Conservation (phyloP, 2,797 vertebrate genomes). For the Anolis apletophallus region DNA sequence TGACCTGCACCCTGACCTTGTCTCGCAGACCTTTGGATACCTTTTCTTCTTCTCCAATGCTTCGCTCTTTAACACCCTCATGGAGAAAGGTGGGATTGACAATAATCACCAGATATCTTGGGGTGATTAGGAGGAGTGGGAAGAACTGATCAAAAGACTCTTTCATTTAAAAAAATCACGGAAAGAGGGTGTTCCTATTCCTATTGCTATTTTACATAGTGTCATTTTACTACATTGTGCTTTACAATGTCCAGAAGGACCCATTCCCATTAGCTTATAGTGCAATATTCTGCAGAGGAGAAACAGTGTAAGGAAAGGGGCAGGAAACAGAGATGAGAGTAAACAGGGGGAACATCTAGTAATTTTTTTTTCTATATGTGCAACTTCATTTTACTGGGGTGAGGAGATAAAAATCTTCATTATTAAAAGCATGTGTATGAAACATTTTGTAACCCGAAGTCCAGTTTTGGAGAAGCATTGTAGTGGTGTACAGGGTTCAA, state of each 20-base stretch:
- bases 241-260: background rate
- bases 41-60: slow-evolving; percentile 97
- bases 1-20: slow-evolving; percentile 89
- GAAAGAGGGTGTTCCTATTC: no score
- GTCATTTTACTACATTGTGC: no score
- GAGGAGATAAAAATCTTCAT: no score
- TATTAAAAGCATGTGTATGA: no score
- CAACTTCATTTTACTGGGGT: no score
- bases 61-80: slow-evolving; percentile 90
- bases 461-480: no score
- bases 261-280: no score
- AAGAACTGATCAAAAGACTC: background rate
- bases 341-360: background rate
- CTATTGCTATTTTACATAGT: no score
- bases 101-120: background rate
- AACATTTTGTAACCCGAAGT: no score
- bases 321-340: background rate
- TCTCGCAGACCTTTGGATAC: slow-evolving; percentile 95
- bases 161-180: background rate
- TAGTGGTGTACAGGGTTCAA: no score
- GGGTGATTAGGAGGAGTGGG: background rate
- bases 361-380: no score
- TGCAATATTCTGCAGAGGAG: background rate
- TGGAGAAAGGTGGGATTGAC: slow-evolving; percentile 88
- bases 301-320: background rate